Evolutionary conservation across 2,797 vertebrate genomes (phyloP).

Genomic region (Myripristis murdjan): DNA sequence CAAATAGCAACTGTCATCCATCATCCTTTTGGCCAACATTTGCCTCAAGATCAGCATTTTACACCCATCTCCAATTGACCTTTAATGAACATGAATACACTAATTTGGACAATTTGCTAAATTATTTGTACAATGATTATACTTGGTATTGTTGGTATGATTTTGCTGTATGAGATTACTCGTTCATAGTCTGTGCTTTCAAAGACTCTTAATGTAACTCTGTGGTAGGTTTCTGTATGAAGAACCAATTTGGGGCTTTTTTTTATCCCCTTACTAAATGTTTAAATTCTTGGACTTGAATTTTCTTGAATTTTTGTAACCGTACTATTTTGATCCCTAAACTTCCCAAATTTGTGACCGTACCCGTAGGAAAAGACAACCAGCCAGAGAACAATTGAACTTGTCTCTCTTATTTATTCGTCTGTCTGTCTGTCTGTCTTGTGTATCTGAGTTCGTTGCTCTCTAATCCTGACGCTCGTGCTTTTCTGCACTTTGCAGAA

Average conservation of each 20-base stretch:
- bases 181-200: slow-evolving; percentile 29
- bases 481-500: slow-evolving; percentile 89
- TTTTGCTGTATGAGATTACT: slow-evolving; percentile 32
- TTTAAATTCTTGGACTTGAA: slow-evolving; percentile 48
- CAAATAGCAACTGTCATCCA: slow-evolving; percentile 83
- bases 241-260: slow-evolving; percentile 25
- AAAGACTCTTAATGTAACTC: slow-evolving; percentile 20
- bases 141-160: slow-evolving; percentile 28
- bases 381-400: slow-evolving; percentile 78
- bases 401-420: slow-evolving; percentile 85
- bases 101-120: slow-evolving; percentile 49
- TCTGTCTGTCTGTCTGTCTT: slow-evolving; percentile 87
- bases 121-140: slow-evolving; percentile 36
- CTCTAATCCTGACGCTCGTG: slow-evolving; percentile 89
- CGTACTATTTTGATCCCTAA: slow-evolving; percentile 26
- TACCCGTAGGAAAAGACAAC: slow-evolving; percentile 51
- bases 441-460: slow-evolving; percentile 84
- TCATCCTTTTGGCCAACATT: slow-evolving; percentile 82
- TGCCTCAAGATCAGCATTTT: slow-evolving; percentile 84
- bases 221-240: slow-evolving; percentile 35
- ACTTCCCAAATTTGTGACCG: slow-evolving; percentile 57
- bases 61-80: slow-evolving; percentile 77
- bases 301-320: slow-evolving; percentile 32
- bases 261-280: slow-evolving; percentile 16
- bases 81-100: slow-evolving; percentile 67